A percentile compares a stretch with the other conserved stretches of the same genome.
Conservation (phyloP, 2,797 vertebrate genomes). For the Lagocephalus sceleratus region DNA sequence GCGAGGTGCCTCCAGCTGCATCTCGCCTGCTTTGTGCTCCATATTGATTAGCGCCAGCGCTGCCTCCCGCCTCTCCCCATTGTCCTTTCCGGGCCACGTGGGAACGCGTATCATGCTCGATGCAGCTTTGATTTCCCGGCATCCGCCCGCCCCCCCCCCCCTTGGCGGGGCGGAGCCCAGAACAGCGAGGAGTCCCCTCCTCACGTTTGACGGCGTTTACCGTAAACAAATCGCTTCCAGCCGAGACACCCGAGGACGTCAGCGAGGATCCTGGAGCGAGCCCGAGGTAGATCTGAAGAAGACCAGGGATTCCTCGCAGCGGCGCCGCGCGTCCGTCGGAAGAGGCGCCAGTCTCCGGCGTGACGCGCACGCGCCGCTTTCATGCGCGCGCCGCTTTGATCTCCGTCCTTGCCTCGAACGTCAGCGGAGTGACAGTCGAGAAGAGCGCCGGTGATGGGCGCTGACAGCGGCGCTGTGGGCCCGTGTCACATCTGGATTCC, state of each 20-base stretch:
- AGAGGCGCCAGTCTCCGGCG: slow-evolving; percentile 32
- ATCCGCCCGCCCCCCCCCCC: slow-evolving; percentile 33
- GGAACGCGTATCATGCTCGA: slow-evolving; percentile 53
- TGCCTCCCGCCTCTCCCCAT: slow-evolving; percentile 47
- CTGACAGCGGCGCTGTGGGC: slow-evolving; percentile 59
- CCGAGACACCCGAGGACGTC: too few relatives aligned
- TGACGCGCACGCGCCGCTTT: slow-evolving; percentile 27
- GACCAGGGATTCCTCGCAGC: slow-evolving; percentile 20
- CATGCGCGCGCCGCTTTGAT: slow-evolving; percentile 47
- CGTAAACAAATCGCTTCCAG: slow-evolving; percentile 47
- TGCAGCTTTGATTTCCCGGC: slow-evolving; percentile 47
- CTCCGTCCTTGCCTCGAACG: slow-evolving; percentile 59
- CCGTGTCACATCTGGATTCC: slow-evolving; percentile 65
- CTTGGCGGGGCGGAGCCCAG: slow-evolving; percentile 18
- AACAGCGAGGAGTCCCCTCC: slow-evolving; percentile 8
- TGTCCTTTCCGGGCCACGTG: slow-evolving; percentile 41
- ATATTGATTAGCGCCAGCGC: slow-evolving; percentile 71
- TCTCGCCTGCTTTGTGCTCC: slow-evolving; percentile 61
- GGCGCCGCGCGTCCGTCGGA: slow-evolving; percentile 23
- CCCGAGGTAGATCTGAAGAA: slow-evolving; percentile 24
- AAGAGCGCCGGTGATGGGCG: slow-evolving; percentile 51
- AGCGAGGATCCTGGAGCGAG: too few relatives aligned
- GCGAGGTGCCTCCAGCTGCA: slow-evolving; percentile 57
- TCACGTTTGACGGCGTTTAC: slow-evolving; percentile 41
- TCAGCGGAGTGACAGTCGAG: slow-evolving; percentile 49